phyloP scores from a whole-genome alignment of 2,113 vertebrate species.

The Lagopus leucura region DNA sequence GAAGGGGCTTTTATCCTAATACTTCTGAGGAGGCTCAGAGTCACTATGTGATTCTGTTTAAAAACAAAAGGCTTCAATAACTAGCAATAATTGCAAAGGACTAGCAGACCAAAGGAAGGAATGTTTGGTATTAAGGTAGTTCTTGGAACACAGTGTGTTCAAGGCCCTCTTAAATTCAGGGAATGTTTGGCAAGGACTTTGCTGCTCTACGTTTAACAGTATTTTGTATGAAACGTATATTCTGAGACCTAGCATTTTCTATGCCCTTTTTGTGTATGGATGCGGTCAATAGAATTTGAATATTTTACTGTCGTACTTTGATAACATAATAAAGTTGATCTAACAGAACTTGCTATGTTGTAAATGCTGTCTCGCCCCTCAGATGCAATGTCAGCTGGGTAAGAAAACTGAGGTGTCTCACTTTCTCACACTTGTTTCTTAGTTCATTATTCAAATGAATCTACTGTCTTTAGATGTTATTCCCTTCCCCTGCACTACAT shows the following conservation, averaged over 20 bases:
- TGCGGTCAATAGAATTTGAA: constrained; percentile 50
- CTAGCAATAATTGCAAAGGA: constrained; percentile 70
- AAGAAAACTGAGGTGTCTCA: background rate
- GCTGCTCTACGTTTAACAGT: constrained; percentile 69
- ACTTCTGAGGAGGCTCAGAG: constrained; percentile 39
- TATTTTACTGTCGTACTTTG: constrained; percentile 71
- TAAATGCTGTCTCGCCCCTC: background rate
- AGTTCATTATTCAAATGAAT: background rate
- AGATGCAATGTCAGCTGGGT: background rate
- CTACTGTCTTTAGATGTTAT: background rate
- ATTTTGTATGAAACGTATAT: constrained; percentile 68
- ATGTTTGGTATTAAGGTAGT: constrained; percentile 48
- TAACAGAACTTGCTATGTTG: constrained; percentile 29
- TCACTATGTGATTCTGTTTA: constrained; percentile 60
- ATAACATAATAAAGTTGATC: constrained; percentile 75
- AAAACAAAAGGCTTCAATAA: constrained; percentile 29
- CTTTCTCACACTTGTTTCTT: background rate
- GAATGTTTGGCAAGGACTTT: constrained; percentile 63
- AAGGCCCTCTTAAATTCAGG: constrained; percentile 66
- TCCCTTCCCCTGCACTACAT: too few species aligned
- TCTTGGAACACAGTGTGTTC: constrained; percentile 58
- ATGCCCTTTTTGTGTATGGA: constrained; percentile 59
- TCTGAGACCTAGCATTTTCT: constrained; percentile 71
- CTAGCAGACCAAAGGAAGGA: constrained; percentile 66
- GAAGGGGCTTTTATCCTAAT: constrained; percentile 22